Conservation (phyloP, 2,888 invertebrate species). For the Cyclophora albipunctata region DNA sequence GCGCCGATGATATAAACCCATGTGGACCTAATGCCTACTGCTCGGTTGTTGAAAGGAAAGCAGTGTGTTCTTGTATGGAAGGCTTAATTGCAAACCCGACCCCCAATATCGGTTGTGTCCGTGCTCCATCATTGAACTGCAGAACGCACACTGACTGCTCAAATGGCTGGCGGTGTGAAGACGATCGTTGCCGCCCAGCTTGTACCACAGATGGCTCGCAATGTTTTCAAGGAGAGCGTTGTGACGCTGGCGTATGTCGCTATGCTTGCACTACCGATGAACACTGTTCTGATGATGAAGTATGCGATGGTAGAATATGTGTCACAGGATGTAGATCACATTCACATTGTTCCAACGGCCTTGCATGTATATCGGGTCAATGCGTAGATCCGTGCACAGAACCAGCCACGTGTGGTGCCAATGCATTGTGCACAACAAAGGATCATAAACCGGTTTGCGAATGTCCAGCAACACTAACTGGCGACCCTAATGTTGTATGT, state of each 20-base stretch:
- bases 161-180: conserved; percentile 82
- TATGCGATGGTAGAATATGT: conserved; percentile 88
- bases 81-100: conserved; percentile 91
- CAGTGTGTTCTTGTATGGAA: conserved; percentile 85
- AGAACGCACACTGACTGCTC: conserved; percentile 85
- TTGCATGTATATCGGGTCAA: conserved; percentile 85
- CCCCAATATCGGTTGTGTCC: conserved; percentile 89
- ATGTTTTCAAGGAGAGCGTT: conserved; percentile 89
- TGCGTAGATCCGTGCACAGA: conserved; percentile 86
- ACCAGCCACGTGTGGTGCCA: conserved; percentile 88
- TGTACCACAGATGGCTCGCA: conserved; percentile 82
- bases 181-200: conserved; percentile 83
- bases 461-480: conserved; percentile 82
- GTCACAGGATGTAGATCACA: conserved; percentile 87
- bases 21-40: conserved; percentile 91
- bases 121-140: conserved; percentile 85
- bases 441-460: conserved; percentile 84
- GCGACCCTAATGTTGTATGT: conserved; percentile 85
- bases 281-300: conserved; percentile 90
- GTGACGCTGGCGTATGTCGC: conserved; percentile 84
- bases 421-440: conserved; percentile 82
- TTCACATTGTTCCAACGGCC: conserved; percentile 81
- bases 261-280: conserved; percentile 88
- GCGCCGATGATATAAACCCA: conserved; percentile 78
- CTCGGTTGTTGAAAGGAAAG: conserved; percentile 85